Evolutionary conservation across 1,140 invertebrate genomes (phyloP).

Genomic region (Acarapis woodi): DNA sequence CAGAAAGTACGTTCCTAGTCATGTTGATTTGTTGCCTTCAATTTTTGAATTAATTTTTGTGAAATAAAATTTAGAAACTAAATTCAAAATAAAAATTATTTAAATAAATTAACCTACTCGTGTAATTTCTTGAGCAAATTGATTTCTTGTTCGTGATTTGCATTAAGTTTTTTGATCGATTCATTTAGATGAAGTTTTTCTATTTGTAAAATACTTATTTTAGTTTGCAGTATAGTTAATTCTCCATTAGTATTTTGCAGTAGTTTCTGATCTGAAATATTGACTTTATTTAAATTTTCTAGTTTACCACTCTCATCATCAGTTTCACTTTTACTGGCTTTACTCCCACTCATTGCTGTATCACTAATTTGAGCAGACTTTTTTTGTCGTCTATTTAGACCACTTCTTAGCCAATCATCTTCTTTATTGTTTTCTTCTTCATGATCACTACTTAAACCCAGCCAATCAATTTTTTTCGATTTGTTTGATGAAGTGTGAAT

Average conservation of each 20-base stretch:
- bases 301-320: background rate
- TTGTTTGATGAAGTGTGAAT: too few relatives aligned
- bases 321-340: background rate
- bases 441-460: constrained; percentile 1
- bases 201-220: constrained; percentile 8
- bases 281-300: background rate
- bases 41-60: background rate
- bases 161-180: constrained; percentile 7
- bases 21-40: constrained; percentile 8
- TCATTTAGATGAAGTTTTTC: constrained; percentile 7
- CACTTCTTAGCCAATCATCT: background rate
- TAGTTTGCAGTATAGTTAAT: background rate
- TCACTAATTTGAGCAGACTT: background rate
- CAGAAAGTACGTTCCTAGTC: constrained; percentile 7
- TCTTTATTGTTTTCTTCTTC: background rate
- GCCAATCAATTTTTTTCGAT: constrained; percentile 3
- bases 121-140: constrained; percentile 3
- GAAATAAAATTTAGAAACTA: background rate
- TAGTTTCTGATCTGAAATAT: background rate
- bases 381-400: too few relatives aligned
- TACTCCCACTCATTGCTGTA: background rate
- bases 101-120: constrained; percentile 3
- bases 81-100: background rate
- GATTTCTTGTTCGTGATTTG: constrained; percentile 7
- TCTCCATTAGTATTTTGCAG: background rate